Percentiles rank a stretch among this genome's conserved stretches.
These are phyloP conservation scores for Rotaria sp. DNA, from an alignment of 2,888 invertebrate genomes.

Conservation along the genomic window DNA sequence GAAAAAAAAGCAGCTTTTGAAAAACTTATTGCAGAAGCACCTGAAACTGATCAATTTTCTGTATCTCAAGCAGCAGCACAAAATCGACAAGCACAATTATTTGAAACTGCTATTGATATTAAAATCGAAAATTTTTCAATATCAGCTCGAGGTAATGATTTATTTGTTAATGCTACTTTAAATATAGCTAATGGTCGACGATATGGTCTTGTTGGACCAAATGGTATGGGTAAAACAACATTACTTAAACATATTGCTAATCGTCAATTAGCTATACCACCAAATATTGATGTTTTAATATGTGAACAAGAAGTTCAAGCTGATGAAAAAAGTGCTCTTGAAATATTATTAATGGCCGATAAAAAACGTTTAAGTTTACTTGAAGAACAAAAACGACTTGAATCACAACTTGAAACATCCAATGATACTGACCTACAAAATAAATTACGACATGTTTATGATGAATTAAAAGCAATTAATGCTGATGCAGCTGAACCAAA, in stretches of 20 bases:
- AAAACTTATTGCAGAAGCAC: constrained; percentile 25
- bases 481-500: constrained; percentile 95
- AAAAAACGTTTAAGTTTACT: constrained; percentile 74
- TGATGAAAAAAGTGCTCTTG: constrained; percentile 83
- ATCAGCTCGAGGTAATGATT: constrained; percentile 87
- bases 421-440: constrained; percentile 54
- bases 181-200: constrained; percentile 83
- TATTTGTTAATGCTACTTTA: constrained; percentile 89
- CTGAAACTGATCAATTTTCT: constrained; percentile 72
- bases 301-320: constrained; percentile 96
- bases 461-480: constrained; percentile 86
- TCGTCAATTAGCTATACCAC: constrained; percentile 82
- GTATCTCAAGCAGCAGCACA: constrained; percentile 64
- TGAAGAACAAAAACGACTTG: constrained; percentile 71
- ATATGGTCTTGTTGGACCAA: constrained; percentile 95
- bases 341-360: constrained; percentile 85
- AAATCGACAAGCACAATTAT: constrained; percentile 19
- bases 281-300: constrained; percentile 85
- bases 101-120: constrained; percentile 40
- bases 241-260: constrained; percentile 82
- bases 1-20: constrained; percentile 14
- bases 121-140: constrained; percentile 85
- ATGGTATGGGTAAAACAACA: constrained; percentile 98
- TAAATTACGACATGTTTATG: constrained; percentile 65
- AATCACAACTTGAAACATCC: constrained; percentile 70